Conservation (phyloP, 2,797 vertebrate species). For the Lepilemur septentrionalis region DNA sequence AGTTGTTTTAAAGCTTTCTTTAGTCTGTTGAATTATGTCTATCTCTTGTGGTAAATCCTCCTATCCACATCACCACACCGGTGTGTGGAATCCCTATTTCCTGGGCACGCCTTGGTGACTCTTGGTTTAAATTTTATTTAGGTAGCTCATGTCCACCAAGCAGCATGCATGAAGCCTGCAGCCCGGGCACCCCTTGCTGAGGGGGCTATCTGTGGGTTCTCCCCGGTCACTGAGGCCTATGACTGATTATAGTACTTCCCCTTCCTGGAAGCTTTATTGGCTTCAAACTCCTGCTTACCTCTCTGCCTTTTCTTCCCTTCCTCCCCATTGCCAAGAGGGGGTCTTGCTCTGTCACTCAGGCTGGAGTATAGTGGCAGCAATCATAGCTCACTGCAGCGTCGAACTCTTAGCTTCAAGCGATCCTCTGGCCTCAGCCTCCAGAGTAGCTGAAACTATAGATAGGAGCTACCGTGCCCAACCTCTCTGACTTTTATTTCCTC, state of each 20-base stretch:
- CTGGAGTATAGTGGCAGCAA: background rate
- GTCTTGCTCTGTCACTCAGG: background rate
- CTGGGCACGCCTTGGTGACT: background rate
- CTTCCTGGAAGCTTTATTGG: background rate
- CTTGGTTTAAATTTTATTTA: background rate
- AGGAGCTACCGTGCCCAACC: background rate
- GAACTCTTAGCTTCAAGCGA: background rate
- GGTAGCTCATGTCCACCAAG: background rate
- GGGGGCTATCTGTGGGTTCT: background rate
- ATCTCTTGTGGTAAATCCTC: background rate
- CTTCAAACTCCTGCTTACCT: background rate
- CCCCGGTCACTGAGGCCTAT: background rate
- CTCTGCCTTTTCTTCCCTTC: background rate
- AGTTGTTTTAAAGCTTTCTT: background rate
- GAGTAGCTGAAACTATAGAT: background rate
- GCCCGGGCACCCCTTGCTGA: background rate
- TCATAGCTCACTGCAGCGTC: background rate
- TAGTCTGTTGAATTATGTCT: background rate
- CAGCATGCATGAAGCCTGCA: background rate
- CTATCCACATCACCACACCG: background rate
- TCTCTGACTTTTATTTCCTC: constrained; percentile 9
- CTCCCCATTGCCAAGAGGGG: too few relatives aligned
- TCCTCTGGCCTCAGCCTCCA: background rate
- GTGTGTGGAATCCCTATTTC: background rate
- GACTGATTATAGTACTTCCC: background rate